phyloP scores from a whole-genome alignment of 2,888 invertebrate species.

The Epinotia ramella region DNA sequence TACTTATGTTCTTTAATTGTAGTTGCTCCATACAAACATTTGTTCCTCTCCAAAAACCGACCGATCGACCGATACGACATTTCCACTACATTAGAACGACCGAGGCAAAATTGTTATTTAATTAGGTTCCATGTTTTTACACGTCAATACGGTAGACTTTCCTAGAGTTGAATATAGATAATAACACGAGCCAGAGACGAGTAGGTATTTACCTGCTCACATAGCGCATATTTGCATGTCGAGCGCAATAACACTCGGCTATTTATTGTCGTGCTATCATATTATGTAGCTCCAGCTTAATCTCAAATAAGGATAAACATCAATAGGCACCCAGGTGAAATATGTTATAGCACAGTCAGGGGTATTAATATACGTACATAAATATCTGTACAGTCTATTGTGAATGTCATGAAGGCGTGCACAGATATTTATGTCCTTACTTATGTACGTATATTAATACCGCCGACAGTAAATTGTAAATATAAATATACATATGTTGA shows the following conservation, averaged over 20 bases:
- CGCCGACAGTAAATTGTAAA: too few relatives aligned
- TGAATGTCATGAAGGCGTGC: too few relatives aligned
- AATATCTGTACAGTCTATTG: too few relatives aligned
- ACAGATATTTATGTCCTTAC: too few relatives aligned
- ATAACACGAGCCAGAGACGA: neutral
- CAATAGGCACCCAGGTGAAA: neutral
- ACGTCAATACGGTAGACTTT: neutral
- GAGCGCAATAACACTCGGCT: constrained; percentile 17
- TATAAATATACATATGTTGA: too few relatives aligned
- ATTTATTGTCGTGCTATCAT: constrained; percentile 8
- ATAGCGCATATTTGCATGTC: neutral
- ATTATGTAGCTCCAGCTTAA: neutral
- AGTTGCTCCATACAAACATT: too few relatives aligned
- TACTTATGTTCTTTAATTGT: too few relatives aligned
- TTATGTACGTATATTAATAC: too few relatives aligned
- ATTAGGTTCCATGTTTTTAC: too few relatives aligned
- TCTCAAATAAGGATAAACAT: constrained; percentile 11
- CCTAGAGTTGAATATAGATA: neutral
- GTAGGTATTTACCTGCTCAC: neutral
- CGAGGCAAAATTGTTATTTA: neutral
- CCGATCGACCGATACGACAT: neutral
- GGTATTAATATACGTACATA: too few relatives aligned
- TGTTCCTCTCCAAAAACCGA: too few relatives aligned
- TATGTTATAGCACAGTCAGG: too few relatives aligned
- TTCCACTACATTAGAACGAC: neutral